Base-by-base conservation (phyloP, 2,797 vertebrate genomes). In the Chaenodraco wilsoni region DNA sequence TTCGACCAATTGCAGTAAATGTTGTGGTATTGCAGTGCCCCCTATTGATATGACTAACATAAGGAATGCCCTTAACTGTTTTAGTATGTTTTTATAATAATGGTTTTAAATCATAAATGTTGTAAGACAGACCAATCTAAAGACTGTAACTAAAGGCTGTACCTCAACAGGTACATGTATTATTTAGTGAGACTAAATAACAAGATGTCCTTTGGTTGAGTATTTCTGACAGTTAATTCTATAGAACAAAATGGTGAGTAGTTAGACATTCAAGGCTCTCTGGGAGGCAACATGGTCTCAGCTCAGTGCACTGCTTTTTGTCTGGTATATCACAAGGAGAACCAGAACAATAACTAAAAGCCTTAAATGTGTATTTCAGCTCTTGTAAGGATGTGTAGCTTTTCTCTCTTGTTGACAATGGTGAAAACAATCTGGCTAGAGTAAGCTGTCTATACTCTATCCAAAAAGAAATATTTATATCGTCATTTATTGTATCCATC, bases 21-120 rank as follows among this genome's bases (percentile, higher is more conserved):
- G 69, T 12, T 31, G 62, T 82, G 87, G 89, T 86, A 73, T 84
- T 79, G 56, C 49, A 90, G 87, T 87, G 83, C 89, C 92, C 89
- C 79, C 92, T 91, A 88, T 49, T 93, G 93, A 80, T 48, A 50
- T 33, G 7, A 72, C 16, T 12, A 14, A 54, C 83, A 62, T 57
- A 50, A 72, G 48, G 13, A 56, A 13, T 43, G 13, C 17, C n/a
- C 4, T 31, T 57, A 10, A 77, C 7, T 61, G 27, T 50, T 52
- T 43, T 27, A 56, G 12, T 62, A 62, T 21, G 43, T 16, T 54
- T 9, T 45, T 31, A 15, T 13, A 19, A 37, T 51, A 37, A 40
- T 3, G 2, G 1, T 45, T 33, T 14, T 27, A 49, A n/a, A 5
- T 49, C 21, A 19, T 11, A 54, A 41, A 64, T 61, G 21, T 43